Evolutionary conservation across 1,140 invertebrate species (phyloP).

Genomic region (Plodia interpunctella): DNA sequence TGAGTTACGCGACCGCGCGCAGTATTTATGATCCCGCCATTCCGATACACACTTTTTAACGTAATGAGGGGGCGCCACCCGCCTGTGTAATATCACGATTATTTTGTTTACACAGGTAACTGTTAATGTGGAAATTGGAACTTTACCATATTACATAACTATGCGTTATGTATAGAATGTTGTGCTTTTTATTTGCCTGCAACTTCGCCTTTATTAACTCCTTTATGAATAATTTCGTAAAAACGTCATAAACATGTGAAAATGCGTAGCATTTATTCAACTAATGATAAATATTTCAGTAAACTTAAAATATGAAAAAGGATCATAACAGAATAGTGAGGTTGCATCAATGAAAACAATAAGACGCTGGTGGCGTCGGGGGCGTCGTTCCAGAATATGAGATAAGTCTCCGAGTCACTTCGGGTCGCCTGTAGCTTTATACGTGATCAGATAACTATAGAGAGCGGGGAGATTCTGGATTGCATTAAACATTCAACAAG

Average conservation of each 20-base stretch:
- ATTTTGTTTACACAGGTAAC: background rate
- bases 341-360: constrained; percentile 27
- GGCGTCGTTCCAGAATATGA: constrained; percentile 53
- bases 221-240: too few relatives aligned
- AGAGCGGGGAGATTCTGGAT: constrained; percentile 36
- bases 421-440: constrained; percentile 28
- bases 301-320: constrained; percentile 12
- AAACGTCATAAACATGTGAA: too few relatives aligned
- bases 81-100: constrained; percentile 13
- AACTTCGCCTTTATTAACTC: too few relatives aligned
- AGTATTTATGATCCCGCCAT: constrained; percentile 65
- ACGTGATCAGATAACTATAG: constrained; percentile 54
- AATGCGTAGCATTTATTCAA: too few relatives aligned
- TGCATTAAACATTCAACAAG: constrained; percentile 63
- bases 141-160: too few relatives aligned
- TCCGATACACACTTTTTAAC: constrained; percentile 75
- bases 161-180: too few relatives aligned
- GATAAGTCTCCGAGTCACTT: constrained; percentile 34
- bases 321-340: constrained; percentile 12
- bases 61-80: constrained; percentile 59
- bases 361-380: constrained; percentile 34
- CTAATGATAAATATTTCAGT: background rate
- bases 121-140: constrained; percentile 22
- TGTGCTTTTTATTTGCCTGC: too few relatives aligned
- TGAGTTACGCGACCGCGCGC: constrained; percentile 72